These are phyloP conservation scores for Nomada goodeniana DNA, from an alignment of 2,888 invertebrate genomes.

Conservation along the genomic window DNA sequence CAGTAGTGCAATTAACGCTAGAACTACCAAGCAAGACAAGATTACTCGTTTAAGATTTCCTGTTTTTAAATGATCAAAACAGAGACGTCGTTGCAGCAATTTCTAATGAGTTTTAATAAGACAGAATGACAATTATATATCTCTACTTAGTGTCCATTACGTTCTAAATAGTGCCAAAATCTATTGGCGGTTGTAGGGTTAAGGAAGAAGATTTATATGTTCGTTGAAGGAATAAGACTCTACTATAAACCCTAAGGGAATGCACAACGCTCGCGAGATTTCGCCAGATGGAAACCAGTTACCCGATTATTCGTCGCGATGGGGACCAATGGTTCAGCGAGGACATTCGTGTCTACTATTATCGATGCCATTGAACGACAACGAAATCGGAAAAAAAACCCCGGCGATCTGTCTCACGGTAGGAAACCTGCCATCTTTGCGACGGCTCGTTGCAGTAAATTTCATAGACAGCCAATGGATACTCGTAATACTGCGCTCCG, in stretches of 20 bases:
- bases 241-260: too few species aligned
- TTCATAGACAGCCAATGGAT: background rate
- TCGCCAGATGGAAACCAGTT: constrained; percentile 26
- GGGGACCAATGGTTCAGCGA: constrained; percentile 24
- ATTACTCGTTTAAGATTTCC: too few species aligned
- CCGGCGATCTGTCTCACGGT: background rate
- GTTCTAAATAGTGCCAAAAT: too few species aligned
- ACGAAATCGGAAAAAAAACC: background rate
- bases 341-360: constrained; percentile 29
- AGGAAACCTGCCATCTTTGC: constrained; percentile 30
- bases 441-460: constrained; percentile 17
- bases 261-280: background rate
- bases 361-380: constrained; percentile 25
- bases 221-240: too few species aligned
- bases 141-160: too few species aligned
- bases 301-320: constrained; percentile 21
- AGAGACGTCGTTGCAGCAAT: too few species aligned
- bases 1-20: background rate
- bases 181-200: too few species aligned
- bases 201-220: too few species aligned
- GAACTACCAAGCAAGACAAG: too few species aligned
- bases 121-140: too few species aligned
- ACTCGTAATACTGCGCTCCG: background rate
- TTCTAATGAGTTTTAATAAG: too few species aligned
- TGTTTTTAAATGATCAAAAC: too few species aligned